Evolutionary conservation across 2,113 vertebrate species (phyloP).

Genomic region (Microcebus murinus): DNA sequence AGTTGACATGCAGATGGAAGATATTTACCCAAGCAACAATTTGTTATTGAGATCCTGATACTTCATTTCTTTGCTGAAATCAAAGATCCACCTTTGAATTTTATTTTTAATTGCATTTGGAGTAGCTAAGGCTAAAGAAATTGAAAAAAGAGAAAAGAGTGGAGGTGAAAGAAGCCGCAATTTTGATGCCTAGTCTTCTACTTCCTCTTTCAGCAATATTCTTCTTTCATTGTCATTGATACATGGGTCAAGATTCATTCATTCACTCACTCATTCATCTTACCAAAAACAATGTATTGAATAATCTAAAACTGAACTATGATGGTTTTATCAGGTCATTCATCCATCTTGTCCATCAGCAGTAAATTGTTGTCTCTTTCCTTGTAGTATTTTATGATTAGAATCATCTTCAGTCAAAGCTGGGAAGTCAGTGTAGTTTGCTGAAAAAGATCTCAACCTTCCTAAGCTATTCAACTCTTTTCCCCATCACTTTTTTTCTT

Average conservation of each 20-base stretch:
- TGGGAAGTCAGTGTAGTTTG: background rate
- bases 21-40: background rate
- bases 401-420: background rate
- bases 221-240: background rate
- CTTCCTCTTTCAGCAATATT: background rate
- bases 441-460: background rate
- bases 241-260: background rate
- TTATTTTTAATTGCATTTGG: conserved; percentile 5
- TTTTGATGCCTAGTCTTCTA: background rate
- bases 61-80: background rate
- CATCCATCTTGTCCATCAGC: background rate
- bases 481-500: background rate
- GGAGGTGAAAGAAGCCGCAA: background rate
- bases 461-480: background rate
- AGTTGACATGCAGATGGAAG: background rate
- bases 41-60: background rate
- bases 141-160: background rate
- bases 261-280: background rate
- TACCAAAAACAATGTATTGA: background rate
- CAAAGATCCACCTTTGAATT: background rate
- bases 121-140: background rate
- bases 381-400: background rate
- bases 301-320: background rate
- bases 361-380: background rate
- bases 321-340: background rate